Evolutionary conservation across 2,888 invertebrate species (phyloP), one percentile per base, ranked within the genome.

Genomic region (Amiota communis): DNA sequence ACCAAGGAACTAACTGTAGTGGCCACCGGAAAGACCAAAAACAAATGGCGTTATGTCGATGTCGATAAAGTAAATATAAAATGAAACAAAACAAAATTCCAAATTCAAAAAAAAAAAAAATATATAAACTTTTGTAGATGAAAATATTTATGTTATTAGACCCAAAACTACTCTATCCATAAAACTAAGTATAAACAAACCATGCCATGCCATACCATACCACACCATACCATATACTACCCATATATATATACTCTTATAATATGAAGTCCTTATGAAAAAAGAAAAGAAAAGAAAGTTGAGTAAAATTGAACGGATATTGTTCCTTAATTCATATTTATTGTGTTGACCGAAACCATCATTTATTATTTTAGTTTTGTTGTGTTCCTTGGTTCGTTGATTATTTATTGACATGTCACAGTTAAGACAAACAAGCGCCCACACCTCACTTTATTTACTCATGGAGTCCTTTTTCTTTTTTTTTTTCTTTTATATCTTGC

Each of bases 41-140:
- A 88, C 87, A 87, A 86, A 81, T 88, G 87, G 80, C 87, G 87
- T 77, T 88, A 88, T 87, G 87, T 88, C 78, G 88, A 88, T 87
- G 87, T 88, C 78, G 88, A 89, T 88, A 88, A 89, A 88, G 89
- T 89, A 89, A 89, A 89, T 89, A 89, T 87, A 76, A 76, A 74
- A 76, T 49, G 10, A 36, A 12, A 15, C 6, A 49, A 61, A 63
- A 61, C 75, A 76, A 76, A 68, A 63, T 73, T 73, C 72, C 48
- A 2, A 13, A 65, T 12, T 3, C 8, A 65, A 15, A 65, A 2
- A 65, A 65, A 46, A 65, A n/a, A 11, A 15, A 67, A 17, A 6
- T 11, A 61, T 75, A 76, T 74, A 79, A 59, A 20, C 20, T 20
- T 59, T 15, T 59, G 36, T 36, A 36, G 36, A 4, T 36, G 36